A percentile compares a stretch with the other conserved stretches of the same genome.
Conservation (phyloP, 2,113 vertebrate species). For the Chaenogobius annularis region DNA sequence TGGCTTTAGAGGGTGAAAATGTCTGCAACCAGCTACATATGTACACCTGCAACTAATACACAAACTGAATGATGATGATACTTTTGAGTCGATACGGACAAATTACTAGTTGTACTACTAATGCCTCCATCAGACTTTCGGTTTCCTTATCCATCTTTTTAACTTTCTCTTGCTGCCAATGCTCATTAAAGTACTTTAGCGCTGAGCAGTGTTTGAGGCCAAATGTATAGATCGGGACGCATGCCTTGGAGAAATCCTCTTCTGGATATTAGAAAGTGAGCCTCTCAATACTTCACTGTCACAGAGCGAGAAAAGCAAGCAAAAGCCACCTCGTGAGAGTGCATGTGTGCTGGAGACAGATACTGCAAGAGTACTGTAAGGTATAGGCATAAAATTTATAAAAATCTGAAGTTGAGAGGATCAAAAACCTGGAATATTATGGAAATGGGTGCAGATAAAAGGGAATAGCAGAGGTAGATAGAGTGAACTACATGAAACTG, state of each 20-base stretch:
- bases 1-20: too few relatives aligned
- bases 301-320: neutral
- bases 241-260: neutral
- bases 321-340: neutral
- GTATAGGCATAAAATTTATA: neutral
- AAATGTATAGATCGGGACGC: neutral
- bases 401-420: constrained; percentile 1
- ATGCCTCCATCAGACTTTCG: neutral
- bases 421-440: neutral
- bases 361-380: constrained; percentile 1
- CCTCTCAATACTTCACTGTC: neutral
- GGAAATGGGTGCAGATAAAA: constrained; percentile 3
- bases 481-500: neutral
- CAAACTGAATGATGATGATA: too few relatives aligned
- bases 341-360: neutral
- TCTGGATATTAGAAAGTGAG: neutral
- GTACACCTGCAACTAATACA: neutral
- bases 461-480: neutral
- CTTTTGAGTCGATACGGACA: too few relatives aligned
- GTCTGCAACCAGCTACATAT: too few relatives aligned
- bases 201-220: neutral
- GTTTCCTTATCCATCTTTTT: neutral
- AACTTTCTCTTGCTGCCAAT: neutral
- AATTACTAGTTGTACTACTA: neutral
- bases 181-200: constrained; percentile 7